Percentiles rank a stretch among this genome's conserved stretches.
phyloP scores from a whole-genome alignment of 1,140 invertebrate genomes.

The Lucilia cuprina region DNA sequence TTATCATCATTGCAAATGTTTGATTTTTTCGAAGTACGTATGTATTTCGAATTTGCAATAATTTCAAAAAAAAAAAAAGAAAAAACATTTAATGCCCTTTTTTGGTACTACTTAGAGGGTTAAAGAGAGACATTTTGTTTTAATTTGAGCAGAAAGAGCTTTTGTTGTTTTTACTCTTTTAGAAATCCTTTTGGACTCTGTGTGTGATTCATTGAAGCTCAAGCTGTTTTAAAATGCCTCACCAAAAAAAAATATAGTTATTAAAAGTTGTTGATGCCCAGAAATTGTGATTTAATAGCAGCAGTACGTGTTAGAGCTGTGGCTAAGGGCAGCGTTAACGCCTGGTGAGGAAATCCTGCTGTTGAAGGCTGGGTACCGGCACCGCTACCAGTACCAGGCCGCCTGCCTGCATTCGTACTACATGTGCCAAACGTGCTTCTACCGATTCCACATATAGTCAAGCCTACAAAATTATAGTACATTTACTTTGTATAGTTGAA shows the following conservation, averaged over 20 bases:
- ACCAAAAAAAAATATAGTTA: not conserved
- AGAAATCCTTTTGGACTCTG: too few species aligned
- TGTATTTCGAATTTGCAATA: too few species aligned
- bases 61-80: too few species aligned
- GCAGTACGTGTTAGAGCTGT: conserved; percentile 58
- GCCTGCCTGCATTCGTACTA: conserved; percentile 54
- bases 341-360: conserved; percentile 56
- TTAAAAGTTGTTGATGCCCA: conserved; percentile 61
- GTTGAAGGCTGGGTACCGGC: conserved; percentile 48
- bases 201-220: too few species aligned
- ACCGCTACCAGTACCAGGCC: conserved; percentile 34
- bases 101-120: too few species aligned
- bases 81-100: too few species aligned
- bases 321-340: conserved; percentile 54
- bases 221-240: too few species aligned
- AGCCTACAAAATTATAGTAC: conserved; percentile 53
- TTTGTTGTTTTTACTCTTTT: too few species aligned
- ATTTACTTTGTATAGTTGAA: not conserved
- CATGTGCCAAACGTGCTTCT: conserved; percentile 59
- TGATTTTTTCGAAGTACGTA: too few species aligned
- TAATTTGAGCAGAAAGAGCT: too few species aligned
- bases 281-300: conserved; percentile 61
- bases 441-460: conserved; percentile 63
- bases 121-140: too few species aligned
- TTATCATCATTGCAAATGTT: too few species aligned